Percentiles rank a stretch among this genome's conserved stretches.
Conservation (phyloP, 1,140 invertebrate genomes). For the Helicoverpa zea region DNA sequence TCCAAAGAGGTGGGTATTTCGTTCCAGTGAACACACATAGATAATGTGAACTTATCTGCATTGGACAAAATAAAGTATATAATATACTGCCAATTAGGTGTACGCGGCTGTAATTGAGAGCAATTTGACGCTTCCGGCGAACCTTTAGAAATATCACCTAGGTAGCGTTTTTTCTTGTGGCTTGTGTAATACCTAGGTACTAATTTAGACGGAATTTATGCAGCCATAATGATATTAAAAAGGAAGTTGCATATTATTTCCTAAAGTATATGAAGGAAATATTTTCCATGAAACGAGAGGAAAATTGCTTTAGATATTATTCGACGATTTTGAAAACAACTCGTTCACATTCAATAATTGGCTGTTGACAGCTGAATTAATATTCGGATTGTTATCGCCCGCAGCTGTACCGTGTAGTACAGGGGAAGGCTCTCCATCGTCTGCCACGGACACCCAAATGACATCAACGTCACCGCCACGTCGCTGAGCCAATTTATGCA, state of each 20-base stretch:
- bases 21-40: conserved; percentile 68
- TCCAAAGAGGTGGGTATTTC: conserved; percentile 71
- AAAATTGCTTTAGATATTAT: too few relatives aligned
- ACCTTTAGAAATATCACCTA: neutral
- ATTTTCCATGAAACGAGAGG: too few relatives aligned
- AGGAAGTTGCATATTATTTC: too few relatives aligned
- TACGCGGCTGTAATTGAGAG: conserved; percentile 20
- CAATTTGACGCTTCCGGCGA: neutral
- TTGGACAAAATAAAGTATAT: conserved; percentile 26
- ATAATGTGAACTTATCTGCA: conserved; percentile 70
- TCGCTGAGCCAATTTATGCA: conserved; percentile 19
- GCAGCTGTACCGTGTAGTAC: neutral
- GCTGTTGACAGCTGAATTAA: conserved; percentile 2
- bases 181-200: neutral
- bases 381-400: conserved; percentile 19
- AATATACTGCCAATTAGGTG: conserved; percentile 2
- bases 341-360: neutral
- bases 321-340: too few relatives aligned
- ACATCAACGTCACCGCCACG: conserved; percentile 34
- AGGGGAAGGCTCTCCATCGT: neutral
- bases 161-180: neutral
- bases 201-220: neutral
- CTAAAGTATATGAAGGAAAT: too few relatives aligned
- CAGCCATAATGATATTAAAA: too few relatives aligned
- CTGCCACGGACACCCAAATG: conserved; percentile 37